Evolutionary conservation across 2,888 invertebrate species (phyloP).

Genomic region (Euplexia lucipara): DNA sequence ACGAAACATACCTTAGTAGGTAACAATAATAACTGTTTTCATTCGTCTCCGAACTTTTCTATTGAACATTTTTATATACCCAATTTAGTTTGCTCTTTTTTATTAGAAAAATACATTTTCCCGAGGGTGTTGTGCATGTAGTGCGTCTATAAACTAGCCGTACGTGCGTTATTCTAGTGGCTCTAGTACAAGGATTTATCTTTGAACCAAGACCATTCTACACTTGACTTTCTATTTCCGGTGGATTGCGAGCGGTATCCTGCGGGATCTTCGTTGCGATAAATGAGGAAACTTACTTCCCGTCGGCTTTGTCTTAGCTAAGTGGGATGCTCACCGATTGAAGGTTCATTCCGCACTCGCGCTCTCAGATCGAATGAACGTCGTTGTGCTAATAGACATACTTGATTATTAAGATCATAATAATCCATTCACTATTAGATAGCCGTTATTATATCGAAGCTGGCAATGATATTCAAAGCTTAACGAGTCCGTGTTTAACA

Average conservation of each 20-base stretch:
- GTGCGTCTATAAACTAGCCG: conserved; percentile 47
- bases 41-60: conserved; percentile 29
- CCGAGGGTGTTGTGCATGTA: conserved; percentile 35
- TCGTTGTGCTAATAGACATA: conserved; percentile 39
- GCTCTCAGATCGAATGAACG: conserved; percentile 45
- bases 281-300: conserved; percentile 83
- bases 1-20: neutral
- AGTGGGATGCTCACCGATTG: conserved; percentile 71
- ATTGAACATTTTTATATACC: conserved; percentile 19
- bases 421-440: conserved; percentile 24
- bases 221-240: conserved; percentile 87
- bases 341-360: conserved; percentile 68
- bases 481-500: conserved; percentile 2
- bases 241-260: conserved; percentile 78
- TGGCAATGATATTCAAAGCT: neutral
- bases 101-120: conserved; percentile 46
- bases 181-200: conserved; percentile 74
- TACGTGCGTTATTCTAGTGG: conserved; percentile 66
- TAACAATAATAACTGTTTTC: conserved; percentile 6
- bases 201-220: conserved; percentile 76
- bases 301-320: conserved; percentile 79
- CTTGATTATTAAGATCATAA: conserved; percentile 47
- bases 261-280: conserved; percentile 78
- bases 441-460: conserved; percentile 1
- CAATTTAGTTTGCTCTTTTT: conserved; percentile 40